Evolutionary conservation across 1,140 invertebrate species (phyloP).

Genomic region (Saccostrea cuccullata): DNA sequence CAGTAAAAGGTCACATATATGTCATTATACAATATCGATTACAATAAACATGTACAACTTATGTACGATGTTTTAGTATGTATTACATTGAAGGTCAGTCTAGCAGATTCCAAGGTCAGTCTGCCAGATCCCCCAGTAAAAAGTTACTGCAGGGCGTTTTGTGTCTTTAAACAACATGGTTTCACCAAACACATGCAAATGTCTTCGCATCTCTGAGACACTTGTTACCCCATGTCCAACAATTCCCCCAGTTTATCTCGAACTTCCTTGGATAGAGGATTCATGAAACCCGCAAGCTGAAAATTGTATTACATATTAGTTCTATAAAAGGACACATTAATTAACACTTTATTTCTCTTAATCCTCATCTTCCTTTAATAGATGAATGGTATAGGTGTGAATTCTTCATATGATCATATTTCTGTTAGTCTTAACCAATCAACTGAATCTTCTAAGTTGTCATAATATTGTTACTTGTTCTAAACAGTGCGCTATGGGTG

Average conservation of each 20-base stretch:
- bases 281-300: conserved; percentile 50
- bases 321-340: neutral
- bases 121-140: neutral
- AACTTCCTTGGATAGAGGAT: conserved; percentile 44
- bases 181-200: conserved; percentile 46
- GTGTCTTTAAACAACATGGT: conserved; percentile 22
- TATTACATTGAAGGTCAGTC: neutral
- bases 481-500: too few relatives aligned
- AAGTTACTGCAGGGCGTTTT: neutral
- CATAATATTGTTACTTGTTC: neutral
- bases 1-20: too few relatives aligned
- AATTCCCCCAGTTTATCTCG: conserved; percentile 41
- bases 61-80: neutral
- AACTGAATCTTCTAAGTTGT: neutral
- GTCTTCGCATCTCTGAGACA: conserved; percentile 46
- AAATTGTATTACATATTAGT: conserved; percentile 7
- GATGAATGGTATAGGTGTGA: neutral
- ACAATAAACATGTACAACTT: neutral
- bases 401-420: neutral
- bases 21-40: neutral
- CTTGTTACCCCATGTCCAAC: conserved; percentile 47
- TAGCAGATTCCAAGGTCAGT: conserved; percentile 29
- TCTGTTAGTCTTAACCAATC: neutral
- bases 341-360: neutral
- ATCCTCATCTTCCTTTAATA: neutral